Conservation (phyloP, 2,797 vertebrate species). For the Heliangelus exortis region DNA sequence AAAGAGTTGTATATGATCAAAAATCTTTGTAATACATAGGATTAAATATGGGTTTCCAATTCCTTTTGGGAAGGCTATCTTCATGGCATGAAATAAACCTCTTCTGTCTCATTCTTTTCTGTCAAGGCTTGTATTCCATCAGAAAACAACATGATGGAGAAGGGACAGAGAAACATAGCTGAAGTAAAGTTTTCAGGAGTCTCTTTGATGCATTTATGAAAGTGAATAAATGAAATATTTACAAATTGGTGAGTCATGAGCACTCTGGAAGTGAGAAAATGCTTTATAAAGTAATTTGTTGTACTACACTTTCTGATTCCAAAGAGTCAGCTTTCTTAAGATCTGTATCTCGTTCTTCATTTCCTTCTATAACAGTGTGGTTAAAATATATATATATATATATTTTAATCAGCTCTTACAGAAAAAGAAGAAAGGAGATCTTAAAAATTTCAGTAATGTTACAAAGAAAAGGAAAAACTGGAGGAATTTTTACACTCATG, state of each 20-base stretch:
- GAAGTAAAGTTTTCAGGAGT: neutral
- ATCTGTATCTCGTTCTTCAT: neutral
- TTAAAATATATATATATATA: neutral
- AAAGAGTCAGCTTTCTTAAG: neutral
- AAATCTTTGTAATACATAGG: neutral
- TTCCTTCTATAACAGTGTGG: neutral
- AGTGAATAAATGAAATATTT: constrained; percentile 16
- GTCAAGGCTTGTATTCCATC: neutral
- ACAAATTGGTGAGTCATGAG: neutral
- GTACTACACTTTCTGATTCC: neutral
- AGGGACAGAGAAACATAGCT: neutral
- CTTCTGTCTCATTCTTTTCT: neutral
- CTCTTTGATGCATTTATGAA: neutral
- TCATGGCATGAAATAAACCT: neutral
- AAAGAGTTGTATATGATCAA: neutral
- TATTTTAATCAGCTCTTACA: neutral
- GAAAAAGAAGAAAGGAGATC: neutral
- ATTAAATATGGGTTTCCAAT: neutral
- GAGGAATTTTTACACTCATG: neutral
- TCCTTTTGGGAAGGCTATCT: neutral
- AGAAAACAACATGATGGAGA: neutral
- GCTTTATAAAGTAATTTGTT: neutral
- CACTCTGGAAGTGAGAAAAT: neutral
- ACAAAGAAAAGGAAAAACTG: neutral
- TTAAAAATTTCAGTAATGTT: neutral